Evolutionary conservation across 2,113 vertebrate species (phyloP), one percentile per base, ranked within the genome.

Genomic region (Tachysurus fulvidraco): DNA sequence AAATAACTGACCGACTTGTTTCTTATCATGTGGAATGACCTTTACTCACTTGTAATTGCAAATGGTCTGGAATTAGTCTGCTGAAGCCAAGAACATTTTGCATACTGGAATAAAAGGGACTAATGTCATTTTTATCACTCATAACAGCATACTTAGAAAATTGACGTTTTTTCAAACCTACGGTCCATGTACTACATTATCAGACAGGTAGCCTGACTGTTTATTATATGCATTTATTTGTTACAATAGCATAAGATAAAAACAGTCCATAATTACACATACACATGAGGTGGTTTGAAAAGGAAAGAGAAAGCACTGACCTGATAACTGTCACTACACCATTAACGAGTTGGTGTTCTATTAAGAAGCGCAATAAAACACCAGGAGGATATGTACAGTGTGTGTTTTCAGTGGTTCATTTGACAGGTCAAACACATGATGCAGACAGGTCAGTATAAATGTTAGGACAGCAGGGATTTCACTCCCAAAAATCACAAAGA

Each of bases 191-290:
- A 59, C 28, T 23, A 23, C 54, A 41, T 36, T n/a, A 59, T 83
- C 44, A 89, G 65, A 86, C 44, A 30, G 62, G 25, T 16, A 30
- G 25, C 54, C 44, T 23, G 54, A 62, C 8, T 25, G n/a, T 77
- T 73, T 79, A 89, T 91, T 89, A 83, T 71, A 90, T 92, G 91
- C 88, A 76, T 95, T 94, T 94, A 94, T 94, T 94, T 93, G 92
- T 93, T 91, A 93, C 93, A 93, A 92, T 88, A 93, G 92, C 88
- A 92, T 90, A 90, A 94, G 90, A 93, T 93, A 93, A 92, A 95
- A 95, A 94, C 89, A 83, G 92, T 92, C 89, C 88, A 76, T 77
- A 89, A 86, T 90, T 90, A 93, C 92, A 88, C 89, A 89, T 88
- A 93, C 88, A 92, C 52, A 36, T 79, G 54, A 78, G 83, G 54